Percentiles rank a stretch among this genome's conserved stretches.
Evolutionary conservation across 2,888 invertebrate species (phyloP).

Genomic region (Drosophila subsilvestris): DNA sequence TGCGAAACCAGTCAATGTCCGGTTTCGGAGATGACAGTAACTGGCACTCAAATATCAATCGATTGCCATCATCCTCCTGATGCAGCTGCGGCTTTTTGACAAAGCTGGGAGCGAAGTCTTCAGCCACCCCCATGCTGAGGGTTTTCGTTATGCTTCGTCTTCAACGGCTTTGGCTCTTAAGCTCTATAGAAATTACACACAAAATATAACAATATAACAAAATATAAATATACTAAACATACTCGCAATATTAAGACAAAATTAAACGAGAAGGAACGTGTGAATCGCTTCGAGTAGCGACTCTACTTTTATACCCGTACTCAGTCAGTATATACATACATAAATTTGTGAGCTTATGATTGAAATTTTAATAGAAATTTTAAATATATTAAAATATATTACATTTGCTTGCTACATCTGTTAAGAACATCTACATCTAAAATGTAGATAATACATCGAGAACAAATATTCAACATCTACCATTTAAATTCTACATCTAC

Average conservation of each 20-base stretch:
- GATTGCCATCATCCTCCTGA: constrained; percentile 98
- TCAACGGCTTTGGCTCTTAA: constrained; percentile 56
- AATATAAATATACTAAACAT: not conserved
- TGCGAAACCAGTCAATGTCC: constrained; percentile 95
- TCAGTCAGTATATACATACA: too few species aligned
- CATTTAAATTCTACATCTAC: too few species aligned
- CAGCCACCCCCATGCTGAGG: constrained; percentile 85
- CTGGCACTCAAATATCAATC: constrained; percentile 97
- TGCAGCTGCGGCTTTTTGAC: constrained; percentile 98
- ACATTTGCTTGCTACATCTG: too few species aligned
- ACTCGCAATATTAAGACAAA: not conserved
- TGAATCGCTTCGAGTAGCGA: too few species aligned
- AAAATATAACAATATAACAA: not conserved
- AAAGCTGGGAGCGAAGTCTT: constrained; percentile 99
- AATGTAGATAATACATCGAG: too few species aligned
- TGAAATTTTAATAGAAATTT: too few species aligned
- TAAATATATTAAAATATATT: too few species aligned
- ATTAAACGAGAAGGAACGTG: too few species aligned
- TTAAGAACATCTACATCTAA: too few species aligned
- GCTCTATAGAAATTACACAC: constrained; percentile 35
- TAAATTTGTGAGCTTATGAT: too few species aligned
- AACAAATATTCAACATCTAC: too few species aligned
- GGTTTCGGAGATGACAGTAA: constrained; percentile 94
- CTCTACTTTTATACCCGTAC: too few species aligned
- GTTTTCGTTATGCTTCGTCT: constrained; percentile 48